These are phyloP conservation scores for Drosophila auraria DNA, from an alignment of 1,140 invertebrate species.

Conservation along the genomic window DNA sequence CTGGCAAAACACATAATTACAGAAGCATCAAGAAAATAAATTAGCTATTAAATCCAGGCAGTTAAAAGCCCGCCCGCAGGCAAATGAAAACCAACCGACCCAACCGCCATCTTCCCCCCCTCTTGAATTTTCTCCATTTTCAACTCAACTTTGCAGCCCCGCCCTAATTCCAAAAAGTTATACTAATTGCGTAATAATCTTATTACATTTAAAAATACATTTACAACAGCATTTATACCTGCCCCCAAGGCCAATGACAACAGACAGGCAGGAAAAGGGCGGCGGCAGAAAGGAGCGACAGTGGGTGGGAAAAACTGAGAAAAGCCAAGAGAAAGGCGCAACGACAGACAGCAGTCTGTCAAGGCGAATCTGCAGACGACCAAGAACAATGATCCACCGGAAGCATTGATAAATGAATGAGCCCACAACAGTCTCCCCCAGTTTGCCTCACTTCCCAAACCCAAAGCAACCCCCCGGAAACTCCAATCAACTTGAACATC, in stretches of 20 bases:
- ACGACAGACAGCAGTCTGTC: constrained; percentile 44
- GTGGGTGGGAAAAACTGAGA: neutral
- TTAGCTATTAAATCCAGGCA: constrained; percentile 76
- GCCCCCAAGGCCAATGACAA: constrained; percentile 63
- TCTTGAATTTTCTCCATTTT: constrained; percentile 25
- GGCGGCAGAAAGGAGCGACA: neutral
- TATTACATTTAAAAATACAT: constrained; percentile 84
- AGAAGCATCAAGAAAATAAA: constrained; percentile 60
- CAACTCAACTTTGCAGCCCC: constrained; percentile 26
- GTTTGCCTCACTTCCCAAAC: constrained; percentile 8
- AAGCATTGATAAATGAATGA: constrained; percentile 81
- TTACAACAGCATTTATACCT: constrained; percentile 82
- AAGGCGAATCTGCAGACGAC: constrained; percentile 24
- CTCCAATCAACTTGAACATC: constrained; percentile 60
- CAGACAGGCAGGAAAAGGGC: neutral
- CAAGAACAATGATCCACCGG: constrained; percentile 61
- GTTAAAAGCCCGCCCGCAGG: constrained; percentile 69
- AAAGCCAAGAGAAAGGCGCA: constrained; percentile 11
- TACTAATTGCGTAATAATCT: constrained; percentile 83
- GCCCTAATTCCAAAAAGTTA: constrained; percentile 60
- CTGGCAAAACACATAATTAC: constrained; percentile 46
- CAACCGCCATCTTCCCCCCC: neutral
- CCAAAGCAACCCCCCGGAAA: constrained; percentile 23
- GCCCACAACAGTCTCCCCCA: constrained; percentile 6
- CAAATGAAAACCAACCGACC: constrained; percentile 17